Percentiles rank a stretch among this genome's conserved stretches.
These are phyloP conservation scores for Chironomus tentans DNA, from an alignment of 2,888 invertebrate species.

Conservation along the genomic window DNA sequence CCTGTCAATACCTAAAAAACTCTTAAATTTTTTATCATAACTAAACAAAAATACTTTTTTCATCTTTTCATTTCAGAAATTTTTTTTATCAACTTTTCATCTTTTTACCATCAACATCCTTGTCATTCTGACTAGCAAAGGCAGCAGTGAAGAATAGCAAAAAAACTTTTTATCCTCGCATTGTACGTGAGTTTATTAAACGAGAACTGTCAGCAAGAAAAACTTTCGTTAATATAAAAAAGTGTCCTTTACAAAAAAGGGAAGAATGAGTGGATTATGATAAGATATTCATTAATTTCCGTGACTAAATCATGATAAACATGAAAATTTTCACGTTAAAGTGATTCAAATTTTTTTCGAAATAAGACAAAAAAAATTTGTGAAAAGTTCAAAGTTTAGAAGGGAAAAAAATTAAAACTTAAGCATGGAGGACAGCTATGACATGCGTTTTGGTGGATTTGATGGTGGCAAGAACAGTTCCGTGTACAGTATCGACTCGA, in stretches of 20 bases:
- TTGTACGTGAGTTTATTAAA: slow-evolving; percentile 8
- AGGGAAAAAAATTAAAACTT: background rate
- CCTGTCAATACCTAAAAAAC: no score
- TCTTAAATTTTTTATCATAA: background rate
- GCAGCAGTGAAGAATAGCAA: no score
- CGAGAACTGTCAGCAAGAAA: background rate
- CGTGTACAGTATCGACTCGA: background rate
- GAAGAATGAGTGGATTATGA: background rate
- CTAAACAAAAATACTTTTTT: background rate
- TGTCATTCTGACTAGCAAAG: no score
- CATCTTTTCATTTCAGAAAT: background rate
- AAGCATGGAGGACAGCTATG: background rate
- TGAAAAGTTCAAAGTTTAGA: background rate
- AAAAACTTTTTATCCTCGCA: background rate
- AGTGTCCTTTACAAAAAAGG: background rate
- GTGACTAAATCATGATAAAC: background rate
- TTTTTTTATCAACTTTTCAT: background rate
- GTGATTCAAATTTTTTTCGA: background rate
- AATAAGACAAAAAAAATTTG: background rate
- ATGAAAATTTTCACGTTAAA: background rate
- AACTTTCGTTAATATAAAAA: background rate
- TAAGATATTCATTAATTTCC: background rate
- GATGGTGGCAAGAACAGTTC: background rate
- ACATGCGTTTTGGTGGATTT: background rate
- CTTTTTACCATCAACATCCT: background rate